Base-by-base conservation (phyloP, 2,113 vertebrate genomes). In the Galeopterus variegatus region DNA sequence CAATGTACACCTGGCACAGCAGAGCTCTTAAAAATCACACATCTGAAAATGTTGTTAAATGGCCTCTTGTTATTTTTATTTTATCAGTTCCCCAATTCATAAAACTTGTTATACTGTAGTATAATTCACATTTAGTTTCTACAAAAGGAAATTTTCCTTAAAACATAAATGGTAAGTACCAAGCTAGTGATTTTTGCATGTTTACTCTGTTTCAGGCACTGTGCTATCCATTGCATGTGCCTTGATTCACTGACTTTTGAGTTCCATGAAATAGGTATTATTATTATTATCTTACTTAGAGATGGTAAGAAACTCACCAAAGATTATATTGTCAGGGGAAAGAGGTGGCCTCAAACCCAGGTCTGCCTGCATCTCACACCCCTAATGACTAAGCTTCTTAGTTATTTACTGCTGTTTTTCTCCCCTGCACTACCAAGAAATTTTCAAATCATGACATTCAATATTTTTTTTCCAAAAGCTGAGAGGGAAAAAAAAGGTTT, bases 391-490 rank as follows among this genome's bases (percentile, higher is more conserved):
- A 41, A 80, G 9, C 23, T n/a, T 85, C 58, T 73, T 93, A 58
- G 26, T 67, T 64, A 75, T 75, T 90, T 33, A 50, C 13, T 48
- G 23, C 52, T 50, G 76, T 92, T 93, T 92, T 96, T 97, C 65
- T 97, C 21, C 88, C 50, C 62, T 87, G 72, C 94, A 65, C 8
- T 48, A 88, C n/a, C 13, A 60, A 84, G 21, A 95, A 54, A 52
- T 83, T 52, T 94, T 95, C 83, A 69, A 54, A 8, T 28, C 12
- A 15, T 50, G 1, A 36, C 94, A 65, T 54, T 85, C 64, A 26
- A 21, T 72, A 26, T 48, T 77, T 90, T 77, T 90, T 83, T 65
- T 75, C 48, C 45, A 89, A 77, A 85, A 93, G 33, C 58, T 72
- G 6, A 54, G 62, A 8, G 26, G 19, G 31, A 11, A 8, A 17